Evolutionary conservation across 2,797 vertebrate genomes (phyloP), one percentile per base, ranked within the genome.

Genomic region (Macropus fuliginosus): DNA sequence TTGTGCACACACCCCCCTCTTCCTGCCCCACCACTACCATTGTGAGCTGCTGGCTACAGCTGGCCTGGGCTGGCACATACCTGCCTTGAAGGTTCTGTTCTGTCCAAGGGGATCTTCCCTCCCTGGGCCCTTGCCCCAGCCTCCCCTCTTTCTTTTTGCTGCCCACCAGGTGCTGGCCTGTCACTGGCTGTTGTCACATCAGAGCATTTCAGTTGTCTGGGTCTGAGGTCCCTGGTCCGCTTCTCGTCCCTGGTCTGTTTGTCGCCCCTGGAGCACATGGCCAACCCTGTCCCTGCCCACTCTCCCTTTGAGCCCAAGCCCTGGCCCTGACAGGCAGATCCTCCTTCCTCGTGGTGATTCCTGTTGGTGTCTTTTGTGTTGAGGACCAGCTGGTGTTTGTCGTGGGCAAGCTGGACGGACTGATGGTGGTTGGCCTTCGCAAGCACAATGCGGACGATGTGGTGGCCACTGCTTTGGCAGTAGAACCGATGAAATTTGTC

Each of bases 401-500:
- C 46, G 99, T 99, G 95, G 99, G 99, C 93, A 99, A 99, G 98
- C 97, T 99, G 99, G 99, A 99, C 0, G 99, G 99, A 10, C 98
- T 99, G 96, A 99, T 99, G 99, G 98, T 99, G 92, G 99, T 99
- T 28, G 99, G 99, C 95, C 99, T 99, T 54, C 99, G 99, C 95
- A 99, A 99, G 97, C 99, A 99, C 98, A 99, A 99, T 0, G 99
- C 99, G 0, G 99, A 99, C 87, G 99, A 99, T 14, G 98, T 99
- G 3, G 99, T 99, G 91, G 99, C 99, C 96, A 99, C 99, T 0
- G 99, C 99, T 0, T 97, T 99, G 98, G 99, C 99, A 0, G 99
- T 99, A 27, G 99, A 99, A 95, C 99, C 99, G 87, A 99, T 99
- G 99, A 99, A 99, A 98, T 99, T 99, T 99, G 99, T 99, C 91